phyloP scores from a whole-genome alignment of 2,113 vertebrate species.

The Hippocampus barbouri region DNA sequence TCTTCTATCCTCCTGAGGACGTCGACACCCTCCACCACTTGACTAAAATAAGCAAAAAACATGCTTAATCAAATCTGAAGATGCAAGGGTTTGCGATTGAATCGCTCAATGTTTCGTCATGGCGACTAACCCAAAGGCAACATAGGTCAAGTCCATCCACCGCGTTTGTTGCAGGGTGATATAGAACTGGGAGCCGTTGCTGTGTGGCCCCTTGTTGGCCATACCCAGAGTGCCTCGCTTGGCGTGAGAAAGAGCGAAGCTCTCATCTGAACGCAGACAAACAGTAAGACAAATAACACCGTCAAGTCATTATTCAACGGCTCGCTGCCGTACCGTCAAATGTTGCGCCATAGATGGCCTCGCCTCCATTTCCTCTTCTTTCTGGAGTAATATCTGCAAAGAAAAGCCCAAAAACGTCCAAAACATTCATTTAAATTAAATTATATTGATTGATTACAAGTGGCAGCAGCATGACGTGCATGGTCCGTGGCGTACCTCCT shows the following conservation, averaged over 20 bases:
- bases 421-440: background rate
- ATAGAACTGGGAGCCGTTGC: slow-evolving; percentile 85
- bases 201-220: slow-evolving; percentile 85
- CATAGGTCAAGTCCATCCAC: slow-evolving; percentile 82
- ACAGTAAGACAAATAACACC: background rate
- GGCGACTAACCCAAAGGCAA: slow-evolving; percentile 85
- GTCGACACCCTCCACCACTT: slow-evolving; percentile 80
- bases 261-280: slow-evolving; percentile 76
- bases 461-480: background rate
- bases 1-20: slow-evolving; percentile 78
- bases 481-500: slow-evolving; percentile 71
- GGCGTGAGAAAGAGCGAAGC: slow-evolving; percentile 77
- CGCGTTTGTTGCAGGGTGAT: slow-evolving; percentile 81
- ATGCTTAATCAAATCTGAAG: background rate
- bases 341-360: slow-evolving; percentile 81
- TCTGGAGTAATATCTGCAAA: slow-evolving; percentile 75
- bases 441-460: background rate
- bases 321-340: slow-evolving; percentile 74
- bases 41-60: slow-evolving; percentile 63
- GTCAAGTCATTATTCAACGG: background rate
- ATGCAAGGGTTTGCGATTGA: background rate
- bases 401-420: background rate
- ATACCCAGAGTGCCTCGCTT: slow-evolving; percentile 81
- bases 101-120: background rate
- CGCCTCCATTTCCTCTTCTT: slow-evolving; percentile 75